Evolutionary conservation across 2,888 invertebrate genomes (phyloP), one percentile per base, ranked within the genome.

Genomic region (Heliconius erato): DNA sequence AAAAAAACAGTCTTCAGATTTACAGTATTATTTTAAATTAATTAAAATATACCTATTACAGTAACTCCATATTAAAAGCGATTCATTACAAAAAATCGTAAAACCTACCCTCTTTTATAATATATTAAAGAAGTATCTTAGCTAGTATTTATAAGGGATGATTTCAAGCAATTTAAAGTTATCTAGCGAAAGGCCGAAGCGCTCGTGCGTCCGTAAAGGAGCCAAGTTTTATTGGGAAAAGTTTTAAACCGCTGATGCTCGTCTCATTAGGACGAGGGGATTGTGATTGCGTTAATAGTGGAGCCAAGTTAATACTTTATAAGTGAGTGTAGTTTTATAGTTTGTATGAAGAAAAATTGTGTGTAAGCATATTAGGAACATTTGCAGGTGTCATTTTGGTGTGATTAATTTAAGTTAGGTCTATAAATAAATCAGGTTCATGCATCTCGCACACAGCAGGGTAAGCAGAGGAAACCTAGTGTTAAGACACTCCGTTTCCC

Each of bases 141-240:
- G 23, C 74, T 35, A 79, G 80, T 79, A 82, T 83, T 85, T 83
- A 77, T 83, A 79, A 80, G 79, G 79, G 80, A 76, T 78, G 79
- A 80, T 82, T 76, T 77, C 81, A 74, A 80, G 82, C 83, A 82
- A 84, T 84, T 83, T 85, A 82, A 85, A 85, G 80, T 84, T 85
- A 84, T 83, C 81, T 80, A 79, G 82, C 68, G 74, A 82, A 81
- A 81, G 80, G 81, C 74, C 77, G 63, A 71, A 71, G 81, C 65
- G 11, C 78, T 80, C 82, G 84, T 79, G 82, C 35, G 65, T 49
- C 44, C 78, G 78, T 69, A 79, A 69, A 69, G 40, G n/a, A n/a
- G 69, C 28, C 63, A 81, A 65, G 77, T 71, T 77, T 81, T 81
- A 81, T 77, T 81, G 71, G 59, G 7, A n/a, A 81, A 81, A 49